A percentile compares a stretch with the other conserved stretches of the same genome.
Evolutionary conservation across 2,888 invertebrate genomes (phyloP).

Genomic region (Microctonus aethiopoides): DNA sequence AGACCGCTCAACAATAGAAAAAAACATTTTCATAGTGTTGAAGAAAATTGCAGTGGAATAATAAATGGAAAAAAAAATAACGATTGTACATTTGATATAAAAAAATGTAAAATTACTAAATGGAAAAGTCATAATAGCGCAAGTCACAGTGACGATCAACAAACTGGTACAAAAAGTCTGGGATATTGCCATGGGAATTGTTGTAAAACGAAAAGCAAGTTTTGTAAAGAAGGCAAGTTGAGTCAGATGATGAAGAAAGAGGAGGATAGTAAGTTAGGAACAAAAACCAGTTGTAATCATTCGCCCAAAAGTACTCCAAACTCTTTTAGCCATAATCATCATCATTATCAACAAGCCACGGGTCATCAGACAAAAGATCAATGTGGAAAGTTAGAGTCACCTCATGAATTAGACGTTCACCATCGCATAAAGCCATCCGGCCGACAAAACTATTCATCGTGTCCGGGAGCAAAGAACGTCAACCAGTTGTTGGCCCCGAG

Average conservation of each 20-base stretch:
- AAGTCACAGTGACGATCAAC: background rate
- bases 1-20: background rate
- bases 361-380: conserved; percentile 8
- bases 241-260: background rate
- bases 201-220: conserved; percentile 1
- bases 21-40: background rate
- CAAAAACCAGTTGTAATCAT: conserved; percentile 8
- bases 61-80: background rate
- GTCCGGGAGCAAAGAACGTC: conserved; percentile 37
- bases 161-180: background rate
- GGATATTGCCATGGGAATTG: background rate
- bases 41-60: background rate
- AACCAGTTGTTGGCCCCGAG: conserved; percentile 36
- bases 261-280: background rate
- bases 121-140: background rate
- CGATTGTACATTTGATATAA: background rate
- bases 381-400: conserved; percentile 14
- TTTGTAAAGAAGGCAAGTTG: background rate
- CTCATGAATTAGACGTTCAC: conserved; percentile 28
- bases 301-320: background rate
- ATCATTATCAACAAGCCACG: conserved; percentile 8
- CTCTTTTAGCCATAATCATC: background rate
- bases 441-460: conserved; percentile 37
- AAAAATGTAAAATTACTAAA: background rate
- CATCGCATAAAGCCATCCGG: conserved; percentile 15